Evolutionary conservation across 2,888 invertebrate species (phyloP).

Genomic region (Dryobota labecula): DNA sequence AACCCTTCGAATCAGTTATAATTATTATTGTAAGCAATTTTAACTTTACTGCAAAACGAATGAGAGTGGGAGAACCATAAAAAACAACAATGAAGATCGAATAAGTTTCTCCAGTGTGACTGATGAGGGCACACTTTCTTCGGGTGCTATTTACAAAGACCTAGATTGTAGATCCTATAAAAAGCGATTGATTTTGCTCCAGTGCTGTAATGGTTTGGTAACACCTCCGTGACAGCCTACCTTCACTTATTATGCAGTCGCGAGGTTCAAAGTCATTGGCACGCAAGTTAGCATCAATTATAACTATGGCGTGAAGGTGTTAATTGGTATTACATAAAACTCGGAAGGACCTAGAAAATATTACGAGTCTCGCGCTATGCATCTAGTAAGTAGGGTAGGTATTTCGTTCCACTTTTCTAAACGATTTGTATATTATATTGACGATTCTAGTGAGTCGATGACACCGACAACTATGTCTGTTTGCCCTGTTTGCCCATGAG

Average conservation of each 20-base stretch:
- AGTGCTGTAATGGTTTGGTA: constrained; percentile 8
- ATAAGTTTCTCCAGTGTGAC: constrained; percentile 23
- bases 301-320: constrained; percentile 41
- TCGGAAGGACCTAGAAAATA: constrained; percentile 48
- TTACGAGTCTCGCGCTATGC: not conserved
- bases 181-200: constrained; percentile 4
- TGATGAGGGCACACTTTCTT: constrained; percentile 27
- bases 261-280: constrained; percentile 57
- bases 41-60: not conserved
- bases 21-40: too few species aligned
- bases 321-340: constrained; percentile 58
- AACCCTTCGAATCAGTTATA: not conserved
- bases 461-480: too few species aligned
- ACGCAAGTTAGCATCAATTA: constrained; percentile 48
- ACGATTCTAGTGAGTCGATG: too few species aligned
- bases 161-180: not conserved
- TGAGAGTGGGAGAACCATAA: not conserved
- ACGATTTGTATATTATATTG: too few species aligned
- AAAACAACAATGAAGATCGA: constrained; percentile 12
- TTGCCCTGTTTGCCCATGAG: too few species aligned
- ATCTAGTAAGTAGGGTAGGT: not conserved
- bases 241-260: constrained; percentile 16
- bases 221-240: constrained; percentile 15
- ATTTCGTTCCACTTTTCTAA: constrained; percentile 9
- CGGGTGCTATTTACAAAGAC: constrained; percentile 10